Evolutionary conservation across 2,113 vertebrate genomes (phyloP).

Genomic region (Poecilia latipinna): DNA sequence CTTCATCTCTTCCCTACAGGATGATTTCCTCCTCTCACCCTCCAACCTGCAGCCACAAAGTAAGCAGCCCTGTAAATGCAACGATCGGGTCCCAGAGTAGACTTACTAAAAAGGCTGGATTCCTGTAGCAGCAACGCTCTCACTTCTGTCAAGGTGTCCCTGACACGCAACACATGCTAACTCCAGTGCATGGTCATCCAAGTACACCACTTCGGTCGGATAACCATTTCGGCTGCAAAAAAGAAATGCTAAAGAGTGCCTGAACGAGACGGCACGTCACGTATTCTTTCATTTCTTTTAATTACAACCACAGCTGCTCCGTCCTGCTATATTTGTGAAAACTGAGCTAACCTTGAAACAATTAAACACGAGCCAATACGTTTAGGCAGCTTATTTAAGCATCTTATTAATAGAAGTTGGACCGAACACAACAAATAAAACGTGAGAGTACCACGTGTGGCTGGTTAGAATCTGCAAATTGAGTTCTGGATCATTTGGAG

Average conservation of each 20-base stretch:
- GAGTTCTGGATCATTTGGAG: background rate
- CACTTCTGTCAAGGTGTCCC: conserved; percentile 27
- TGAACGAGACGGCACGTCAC: no score
- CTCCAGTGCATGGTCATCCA: conserved; percentile 1
- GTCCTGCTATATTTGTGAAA: background rate
- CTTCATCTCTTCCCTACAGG: conserved; percentile 28
- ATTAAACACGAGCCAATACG: background rate
- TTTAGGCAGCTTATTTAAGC: background rate
- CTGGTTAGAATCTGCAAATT: background rate
- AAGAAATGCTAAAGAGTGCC: conserved; percentile 5
- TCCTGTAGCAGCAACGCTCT: conserved; percentile 21
- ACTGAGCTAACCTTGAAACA: background rate
- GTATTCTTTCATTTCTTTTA: conserved; percentile 1
- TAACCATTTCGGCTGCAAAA: conserved; percentile 11
- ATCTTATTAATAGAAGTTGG: background rate
- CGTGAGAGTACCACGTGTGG: no score
- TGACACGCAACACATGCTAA: conserved; percentile 29
- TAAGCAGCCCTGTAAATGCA: conserved; percentile 21
- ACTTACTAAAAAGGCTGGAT: conserved; percentile 27
- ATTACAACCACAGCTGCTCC: background rate
- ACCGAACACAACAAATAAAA: background rate
- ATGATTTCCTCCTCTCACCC: background rate
- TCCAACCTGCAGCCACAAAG: conserved; percentile 27
- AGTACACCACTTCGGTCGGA: conserved; percentile 1
- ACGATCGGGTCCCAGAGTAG: conserved; percentile 5